Percentiles rank a stretch among this genome's conserved stretches.
Evolutionary conservation across 2,113 vertebrate species (phyloP).

Genomic region (Paedocypris sp.): DNA sequence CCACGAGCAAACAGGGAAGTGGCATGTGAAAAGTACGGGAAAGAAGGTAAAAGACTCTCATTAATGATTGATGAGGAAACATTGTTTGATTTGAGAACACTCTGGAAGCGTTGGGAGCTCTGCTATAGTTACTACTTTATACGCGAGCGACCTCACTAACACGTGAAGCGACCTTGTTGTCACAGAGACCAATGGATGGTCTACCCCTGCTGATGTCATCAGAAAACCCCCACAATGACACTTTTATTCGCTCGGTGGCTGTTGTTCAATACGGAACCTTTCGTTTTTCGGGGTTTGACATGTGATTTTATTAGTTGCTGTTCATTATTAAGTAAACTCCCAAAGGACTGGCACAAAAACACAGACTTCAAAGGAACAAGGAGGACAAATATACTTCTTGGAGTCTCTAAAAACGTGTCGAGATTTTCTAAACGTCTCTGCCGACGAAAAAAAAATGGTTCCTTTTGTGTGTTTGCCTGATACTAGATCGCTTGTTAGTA

Average conservation of each 20-base stretch:
- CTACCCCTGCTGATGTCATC: constrained; percentile 65
- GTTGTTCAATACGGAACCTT: constrained; percentile 59
- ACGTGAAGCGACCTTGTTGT: constrained; percentile 62
- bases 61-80: constrained; percentile 71
- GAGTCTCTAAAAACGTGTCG: constrained; percentile 51
- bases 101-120: constrained; percentile 41
- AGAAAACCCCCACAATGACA: constrained; percentile 70
- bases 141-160: constrained; percentile 50
- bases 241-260: constrained; percentile 57
- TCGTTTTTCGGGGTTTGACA: constrained; percentile 56
- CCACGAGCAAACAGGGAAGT: constrained; percentile 38
- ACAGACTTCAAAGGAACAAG: constrained; percentile 18
- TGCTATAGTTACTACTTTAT: constrained; percentile 40
- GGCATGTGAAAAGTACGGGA: constrained; percentile 27
- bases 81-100: constrained; percentile 68
- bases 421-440: constrained; percentile 72
- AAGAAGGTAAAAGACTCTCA: constrained; percentile 48
- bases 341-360: constrained; percentile 37
- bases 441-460: no score
- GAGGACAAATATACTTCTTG: constrained; percentile 39
- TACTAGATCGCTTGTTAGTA: no score
- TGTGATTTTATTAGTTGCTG: constrained; percentile 57
- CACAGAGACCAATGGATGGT: constrained; percentile 50
- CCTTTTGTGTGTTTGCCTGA: no score
- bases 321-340: constrained; percentile 46